Evolutionary conservation across 2,113 vertebrate species (phyloP).

Genomic region (Dipodomys stephensi): DNA sequence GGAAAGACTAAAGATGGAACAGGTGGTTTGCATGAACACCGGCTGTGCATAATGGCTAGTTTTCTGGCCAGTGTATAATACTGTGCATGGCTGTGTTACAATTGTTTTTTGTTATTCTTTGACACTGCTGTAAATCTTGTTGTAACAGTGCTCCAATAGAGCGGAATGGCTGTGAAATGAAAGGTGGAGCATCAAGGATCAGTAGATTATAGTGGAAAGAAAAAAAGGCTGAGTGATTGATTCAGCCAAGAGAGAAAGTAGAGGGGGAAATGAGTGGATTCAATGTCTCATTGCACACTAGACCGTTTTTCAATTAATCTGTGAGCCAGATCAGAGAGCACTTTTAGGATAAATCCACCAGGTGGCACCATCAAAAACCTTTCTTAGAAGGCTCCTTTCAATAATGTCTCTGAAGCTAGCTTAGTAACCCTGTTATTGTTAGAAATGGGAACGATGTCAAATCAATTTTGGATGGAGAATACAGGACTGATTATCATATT

Average conservation of each 20-base stretch:
- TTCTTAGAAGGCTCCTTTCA: constrained; percentile 40
- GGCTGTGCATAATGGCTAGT: constrained; percentile 77
- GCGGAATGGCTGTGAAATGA: constrained; percentile 73
- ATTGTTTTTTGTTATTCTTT: constrained; percentile 75
- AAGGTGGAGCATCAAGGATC: constrained; percentile 55
- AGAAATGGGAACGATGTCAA: background rate
- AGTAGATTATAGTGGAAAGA: background rate
- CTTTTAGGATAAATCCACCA: constrained; percentile 78
- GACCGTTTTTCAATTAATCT: background rate
- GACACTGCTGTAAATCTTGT: constrained; percentile 83
- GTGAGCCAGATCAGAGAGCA: background rate
- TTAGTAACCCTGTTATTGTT: background rate
- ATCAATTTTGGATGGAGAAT: background rate
- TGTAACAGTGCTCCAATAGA: constrained; percentile 79
- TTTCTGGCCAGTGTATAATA: constrained; percentile 81
- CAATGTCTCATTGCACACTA: constrained; percentile 48
- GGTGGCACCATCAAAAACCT: constrained; percentile 85
- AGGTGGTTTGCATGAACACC: constrained; percentile 83
- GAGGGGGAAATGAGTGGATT: constrained; percentile 8
- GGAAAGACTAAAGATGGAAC: constrained; percentile 72
- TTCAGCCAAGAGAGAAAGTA: constrained; percentile 2
- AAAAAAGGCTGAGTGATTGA: background rate
- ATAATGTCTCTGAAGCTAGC: background rate
- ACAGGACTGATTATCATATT: accelerated
- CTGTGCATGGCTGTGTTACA: constrained; percentile 81